Evolutionary conservation across 2,888 invertebrate genomes (phyloP).

Genomic region (Drosophila antonietae): DNA sequence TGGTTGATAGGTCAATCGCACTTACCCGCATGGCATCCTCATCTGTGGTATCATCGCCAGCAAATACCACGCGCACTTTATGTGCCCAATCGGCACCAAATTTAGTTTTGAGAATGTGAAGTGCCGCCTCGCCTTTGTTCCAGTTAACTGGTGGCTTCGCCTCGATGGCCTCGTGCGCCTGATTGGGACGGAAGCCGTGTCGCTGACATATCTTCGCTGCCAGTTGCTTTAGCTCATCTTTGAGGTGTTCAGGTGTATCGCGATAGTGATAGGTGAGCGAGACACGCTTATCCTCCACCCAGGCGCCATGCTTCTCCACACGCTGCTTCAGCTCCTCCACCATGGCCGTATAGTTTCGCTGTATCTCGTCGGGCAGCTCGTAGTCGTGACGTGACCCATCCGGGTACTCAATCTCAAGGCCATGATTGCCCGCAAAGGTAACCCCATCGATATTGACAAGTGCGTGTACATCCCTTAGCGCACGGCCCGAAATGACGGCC

Average conservation of each 20-base stretch:
- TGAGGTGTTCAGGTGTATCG: slow-evolving; percentile 87
- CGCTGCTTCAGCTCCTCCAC: slow-evolving; percentile 88
- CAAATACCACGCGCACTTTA: slow-evolving; percentile 91
- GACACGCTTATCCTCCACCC: slow-evolving; percentile 91
- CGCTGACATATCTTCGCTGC: slow-evolving; percentile 87
- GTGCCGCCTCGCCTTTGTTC: slow-evolving; percentile 87
- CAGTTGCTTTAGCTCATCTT: slow-evolving; percentile 86
- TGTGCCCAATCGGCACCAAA: slow-evolving; percentile 91
- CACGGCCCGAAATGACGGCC: slow-evolving; percentile 90
- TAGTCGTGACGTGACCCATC: slow-evolving; percentile 90
- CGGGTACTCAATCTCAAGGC: slow-evolving; percentile 90
- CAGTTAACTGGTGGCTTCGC: slow-evolving; percentile 90
- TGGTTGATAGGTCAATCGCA: slow-evolving; percentile 2
- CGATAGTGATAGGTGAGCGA: slow-evolving; percentile 90
- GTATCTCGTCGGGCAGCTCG: slow-evolving; percentile 88
- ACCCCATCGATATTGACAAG: slow-evolving; percentile 86
- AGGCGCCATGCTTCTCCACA: slow-evolving; percentile 87
- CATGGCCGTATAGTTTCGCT: slow-evolving; percentile 87
- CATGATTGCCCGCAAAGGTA: slow-evolving; percentile 91
- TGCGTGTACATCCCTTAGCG: slow-evolving; percentile 88
- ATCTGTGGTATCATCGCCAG: slow-evolving; percentile 94
- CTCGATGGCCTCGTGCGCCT: slow-evolving; percentile 90
- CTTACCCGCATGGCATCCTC: slow-evolving; percentile 94
- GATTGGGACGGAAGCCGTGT: slow-evolving; percentile 88
- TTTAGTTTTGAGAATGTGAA: slow-evolving; percentile 89